These are phyloP conservation scores for Macrochelys suwanniensis DNA, from an alignment of 2,797 vertebrate species.

Conservation along the genomic window DNA sequence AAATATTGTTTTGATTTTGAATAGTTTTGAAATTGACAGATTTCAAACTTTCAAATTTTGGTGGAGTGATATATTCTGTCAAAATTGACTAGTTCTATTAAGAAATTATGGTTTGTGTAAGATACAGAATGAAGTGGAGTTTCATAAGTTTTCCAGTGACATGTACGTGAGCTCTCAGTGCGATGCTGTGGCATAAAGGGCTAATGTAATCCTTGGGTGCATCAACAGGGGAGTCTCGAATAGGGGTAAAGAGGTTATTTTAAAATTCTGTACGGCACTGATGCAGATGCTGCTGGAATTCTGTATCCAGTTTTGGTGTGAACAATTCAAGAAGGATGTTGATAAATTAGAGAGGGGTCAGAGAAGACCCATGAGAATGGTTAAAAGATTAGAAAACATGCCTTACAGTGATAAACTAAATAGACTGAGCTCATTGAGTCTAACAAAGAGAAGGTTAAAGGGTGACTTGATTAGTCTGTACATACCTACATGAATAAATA, in stretches of 20 bases:
- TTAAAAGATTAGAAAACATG: background rate
- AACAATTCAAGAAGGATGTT: background rate
- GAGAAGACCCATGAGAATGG: background rate
- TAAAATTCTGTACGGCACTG: background rate
- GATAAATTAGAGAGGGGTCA: background rate
- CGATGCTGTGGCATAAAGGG: background rate
- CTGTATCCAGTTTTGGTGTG: background rate
- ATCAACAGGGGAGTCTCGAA: background rate
- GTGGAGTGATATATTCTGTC: background rate
- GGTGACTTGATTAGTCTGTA: background rate
- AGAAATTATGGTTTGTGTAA: background rate
- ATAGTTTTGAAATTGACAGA: background rate
- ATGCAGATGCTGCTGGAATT: background rate
- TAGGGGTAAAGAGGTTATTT: background rate
- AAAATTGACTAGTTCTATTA: background rate
- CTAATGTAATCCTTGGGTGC: background rate
- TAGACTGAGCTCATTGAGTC: background rate
- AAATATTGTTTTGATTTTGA: rapidly evolving
- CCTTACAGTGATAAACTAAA: background rate
- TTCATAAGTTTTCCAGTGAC: background rate
- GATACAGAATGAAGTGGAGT: background rate
- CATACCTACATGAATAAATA: background rate
- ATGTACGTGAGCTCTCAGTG: background rate
- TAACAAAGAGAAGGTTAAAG: background rate
- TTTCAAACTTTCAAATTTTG: background rate